A percentile compares a stretch with the other conserved stretches of the same genome.
Evolutionary conservation across 2,113 vertebrate genomes (phyloP).

Genomic region (Oryctolagus cuniculus): DNA sequence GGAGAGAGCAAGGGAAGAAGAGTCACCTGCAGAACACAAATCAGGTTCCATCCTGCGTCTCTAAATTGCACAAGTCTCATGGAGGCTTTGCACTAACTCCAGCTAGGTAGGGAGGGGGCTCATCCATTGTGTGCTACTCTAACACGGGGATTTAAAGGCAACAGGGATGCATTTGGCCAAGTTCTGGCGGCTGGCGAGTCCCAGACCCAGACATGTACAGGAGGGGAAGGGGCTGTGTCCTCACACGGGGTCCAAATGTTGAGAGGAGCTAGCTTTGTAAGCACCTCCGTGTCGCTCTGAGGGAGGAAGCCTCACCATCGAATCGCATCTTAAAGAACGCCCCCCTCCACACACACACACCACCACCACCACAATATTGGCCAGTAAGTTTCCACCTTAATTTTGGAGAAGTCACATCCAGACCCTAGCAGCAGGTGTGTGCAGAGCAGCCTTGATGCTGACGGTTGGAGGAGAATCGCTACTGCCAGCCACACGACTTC

Average conservation of each 20-base stretch:
- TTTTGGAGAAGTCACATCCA: not conserved
- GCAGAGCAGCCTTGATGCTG: not conserved
- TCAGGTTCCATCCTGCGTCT: not conserved
- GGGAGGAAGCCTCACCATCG: not conserved
- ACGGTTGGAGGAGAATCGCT: not conserved
- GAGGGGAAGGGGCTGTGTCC: not conserved
- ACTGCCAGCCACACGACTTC: not conserved
- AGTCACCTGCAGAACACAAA: not conserved
- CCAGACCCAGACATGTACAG: no score
- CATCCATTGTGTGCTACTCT: not conserved
- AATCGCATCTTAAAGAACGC: not conserved
- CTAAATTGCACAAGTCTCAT: not conserved
- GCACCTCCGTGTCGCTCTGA: not conserved
- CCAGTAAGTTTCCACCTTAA: not conserved
- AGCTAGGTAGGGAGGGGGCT: not conserved
- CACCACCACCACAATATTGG: not conserved
- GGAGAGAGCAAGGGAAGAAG: not conserved
- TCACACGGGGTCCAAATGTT: no score
- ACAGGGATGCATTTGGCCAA: not conserved
- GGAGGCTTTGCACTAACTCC: not conserved
- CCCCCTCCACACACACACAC: no score
- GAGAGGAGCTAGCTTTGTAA: not conserved
- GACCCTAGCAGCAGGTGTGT: not conserved
- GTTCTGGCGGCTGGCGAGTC: not conserved
- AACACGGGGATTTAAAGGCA: not conserved